Percentiles rank a stretch among this genome's conserved stretches.
Conservation (phyloP, 2,113 vertebrate genomes). For the Benitochromis conjunctus region DNA sequence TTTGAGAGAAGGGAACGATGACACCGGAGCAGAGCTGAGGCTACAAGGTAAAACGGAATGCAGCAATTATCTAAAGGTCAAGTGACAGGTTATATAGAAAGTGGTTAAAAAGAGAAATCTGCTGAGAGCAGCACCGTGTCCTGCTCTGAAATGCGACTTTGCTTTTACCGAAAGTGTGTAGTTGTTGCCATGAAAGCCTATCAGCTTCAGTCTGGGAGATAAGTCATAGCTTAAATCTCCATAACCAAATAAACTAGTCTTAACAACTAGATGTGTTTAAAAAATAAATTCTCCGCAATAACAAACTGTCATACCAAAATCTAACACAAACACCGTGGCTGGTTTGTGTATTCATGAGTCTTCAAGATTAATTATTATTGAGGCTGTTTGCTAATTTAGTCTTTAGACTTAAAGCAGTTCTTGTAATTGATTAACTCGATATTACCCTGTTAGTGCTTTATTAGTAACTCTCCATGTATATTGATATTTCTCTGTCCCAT, state of each 20-base stretch:
- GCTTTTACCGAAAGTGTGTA: background rate
- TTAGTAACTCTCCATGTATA: background rate
- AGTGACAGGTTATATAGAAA: background rate
- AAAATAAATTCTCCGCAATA: background rate
- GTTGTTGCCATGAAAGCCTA: background rate
- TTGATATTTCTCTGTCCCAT: background rate
- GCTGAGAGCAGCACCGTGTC: background rate
- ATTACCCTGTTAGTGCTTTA: background rate
- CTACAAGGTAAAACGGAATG: background rate
- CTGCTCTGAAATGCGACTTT: background rate
- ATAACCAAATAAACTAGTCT: background rate
- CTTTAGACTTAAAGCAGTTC: background rate
- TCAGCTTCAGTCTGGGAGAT: background rate
- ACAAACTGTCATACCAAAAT: background rate
- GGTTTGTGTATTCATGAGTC: background rate
- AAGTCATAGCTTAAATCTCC: accelerated
- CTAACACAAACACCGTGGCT: background rate
- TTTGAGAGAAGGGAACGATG: constrained; percentile 2
- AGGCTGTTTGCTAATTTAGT: background rate
- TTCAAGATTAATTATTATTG: background rate
- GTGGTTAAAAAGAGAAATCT: background rate
- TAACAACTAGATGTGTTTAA: background rate
- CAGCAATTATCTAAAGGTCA: background rate
- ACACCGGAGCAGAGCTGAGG: background rate
- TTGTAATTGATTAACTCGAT: background rate